Base-by-base conservation (phyloP, 2,888 invertebrate species). In the Acanthococcus lagerstroemiae region DNA sequence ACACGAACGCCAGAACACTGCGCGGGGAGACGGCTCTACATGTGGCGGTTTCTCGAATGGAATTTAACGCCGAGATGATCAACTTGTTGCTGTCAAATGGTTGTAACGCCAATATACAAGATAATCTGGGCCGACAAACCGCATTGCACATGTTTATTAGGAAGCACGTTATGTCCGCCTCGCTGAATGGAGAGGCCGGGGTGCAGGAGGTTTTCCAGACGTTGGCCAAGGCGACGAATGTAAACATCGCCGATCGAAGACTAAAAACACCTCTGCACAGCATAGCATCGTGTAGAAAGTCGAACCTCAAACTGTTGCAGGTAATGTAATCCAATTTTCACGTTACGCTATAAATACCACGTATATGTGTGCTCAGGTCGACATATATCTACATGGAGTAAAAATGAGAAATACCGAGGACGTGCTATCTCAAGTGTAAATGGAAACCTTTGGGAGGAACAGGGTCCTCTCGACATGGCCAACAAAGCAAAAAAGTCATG, bases 1-100 rank as follows among this genome's bases (percentile, higher is more conserved):
- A 76, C 68, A 73, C 75, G 68, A 73, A 74, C 65, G 73, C 72
- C 17, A 72, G 75, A 67, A 75, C 75, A 15, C 74, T 75, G 4
- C 72, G 75, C 22, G 76, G 76, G 3, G 76, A 76, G 70, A 76
- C 75, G 5, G 76, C 76, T 1, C 71, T 76, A 4, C 76, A 76
- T 67, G 71, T 75, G 56, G 74, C 72, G 21, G 74, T 75, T 55
- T 68, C 72, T 27, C 63, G 67, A 12, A 67, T 67, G 30, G 68
- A 65, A 19, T 67, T 68, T 45, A 73, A 73, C 52, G 72, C 73
- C 24, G 72, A 72, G 67, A 73, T 75, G 63, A 74, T 76, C 9
- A 72, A 70, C 58, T 71, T 74, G 57, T 72, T 76, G 4, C 68
- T 76, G 30, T 72, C 74, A 52, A 71, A 74, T 61, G 74, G 73